Conservation (phyloP, 2,797 vertebrate species). For the Australoheros facetus region DNA sequence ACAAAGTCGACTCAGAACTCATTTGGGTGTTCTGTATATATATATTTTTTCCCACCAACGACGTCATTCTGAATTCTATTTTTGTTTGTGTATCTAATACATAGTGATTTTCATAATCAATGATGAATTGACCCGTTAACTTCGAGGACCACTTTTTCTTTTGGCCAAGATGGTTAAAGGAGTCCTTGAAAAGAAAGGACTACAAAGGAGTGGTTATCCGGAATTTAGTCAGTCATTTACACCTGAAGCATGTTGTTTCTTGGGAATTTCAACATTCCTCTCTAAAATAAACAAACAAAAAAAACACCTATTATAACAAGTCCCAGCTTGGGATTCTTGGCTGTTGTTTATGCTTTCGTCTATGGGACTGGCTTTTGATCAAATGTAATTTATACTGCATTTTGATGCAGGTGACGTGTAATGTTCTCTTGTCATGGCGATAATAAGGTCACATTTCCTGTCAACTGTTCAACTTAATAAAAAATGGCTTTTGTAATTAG, state of each 20-base stretch:
- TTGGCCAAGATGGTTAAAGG: neutral
- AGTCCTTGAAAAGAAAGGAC: conserved; percentile 15
- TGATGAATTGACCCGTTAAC: neutral
- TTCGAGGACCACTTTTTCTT: neutral
- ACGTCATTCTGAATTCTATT: conserved; percentile 44
- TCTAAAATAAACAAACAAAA: conserved; percentile 28
- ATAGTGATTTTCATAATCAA: conserved; percentile 22
- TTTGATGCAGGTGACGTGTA: conserved; percentile 50
- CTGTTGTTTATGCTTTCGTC: conserved; percentile 32
- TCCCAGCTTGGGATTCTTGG: conserved; percentile 70
- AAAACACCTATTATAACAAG: conserved; percentile 74
- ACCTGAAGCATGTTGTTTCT: conserved; percentile 85
- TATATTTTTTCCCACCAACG: conserved; percentile 71
- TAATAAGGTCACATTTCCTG: conserved; percentile 45
- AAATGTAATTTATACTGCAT: conserved; percentile 60
- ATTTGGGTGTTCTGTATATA: conserved; percentile 6
- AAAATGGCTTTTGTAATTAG: conserved; percentile 67
- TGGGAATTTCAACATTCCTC: conserved; percentile 94
- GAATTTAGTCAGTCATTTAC: conserved; percentile 79
- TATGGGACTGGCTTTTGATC: conserved; percentile 18
- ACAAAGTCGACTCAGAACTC: conserved; percentile 73
- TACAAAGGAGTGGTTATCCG: conserved; percentile 38
- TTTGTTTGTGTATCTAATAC: conserved; percentile 46
- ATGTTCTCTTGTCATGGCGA: conserved; percentile 43
- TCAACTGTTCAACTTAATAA: conserved; percentile 68